Base-by-base conservation (phyloP, 2,888 invertebrate species). In the Eupithecia subfuscata region DNA sequence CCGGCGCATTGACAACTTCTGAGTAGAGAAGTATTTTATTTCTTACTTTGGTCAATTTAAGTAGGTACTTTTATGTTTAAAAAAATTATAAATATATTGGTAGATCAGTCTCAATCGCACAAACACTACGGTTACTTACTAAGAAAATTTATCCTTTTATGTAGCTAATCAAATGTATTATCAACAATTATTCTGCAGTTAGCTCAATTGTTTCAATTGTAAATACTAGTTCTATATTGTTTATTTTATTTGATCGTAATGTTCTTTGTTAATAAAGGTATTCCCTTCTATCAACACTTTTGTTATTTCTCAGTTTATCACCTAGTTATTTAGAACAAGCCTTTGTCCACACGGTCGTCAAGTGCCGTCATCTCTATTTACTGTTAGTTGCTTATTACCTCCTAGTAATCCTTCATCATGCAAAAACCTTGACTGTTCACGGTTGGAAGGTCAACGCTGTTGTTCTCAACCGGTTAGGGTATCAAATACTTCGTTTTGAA, bases 381-480 rank as follows among this genome's bases (percentile, higher is more conserved):
- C 68, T 22, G 34, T 18, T 12, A 34, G 34, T 75, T 71, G 56
- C 75, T 9, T 56, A 56, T 11, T 79, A 76, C 72, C 68, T 78
- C 16, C 63, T 63, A 63, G 14, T 30, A 63, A 72, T 69, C 65
- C 75, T 64, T 76, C 73, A 72, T 69, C 64, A 48, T 45, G 67
- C 77, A 70, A 73, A 70, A 75, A 74, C 82, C 82, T 82, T 82
- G 79, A 64, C 75, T 76, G 76, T 74, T 71, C 75, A 76, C 78
- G 71, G 75, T 75, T 78, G 76, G 79, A 79, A 82, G 80, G 82
- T 79, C 80, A 81, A 18, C 52, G 7, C 65, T 68, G 73, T 78
- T 71, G 67, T 74, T 76, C 64, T 73, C 60, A 75, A 71, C 73
- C 64, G 69, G 71, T 65, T 76, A 71, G 71, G 70, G 78, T 78